Evolutionary conservation across 2,888 invertebrate genomes (phyloP), one percentile per base, ranked within the genome.

Genomic region (Pandemis cinnamomeana): DNA sequence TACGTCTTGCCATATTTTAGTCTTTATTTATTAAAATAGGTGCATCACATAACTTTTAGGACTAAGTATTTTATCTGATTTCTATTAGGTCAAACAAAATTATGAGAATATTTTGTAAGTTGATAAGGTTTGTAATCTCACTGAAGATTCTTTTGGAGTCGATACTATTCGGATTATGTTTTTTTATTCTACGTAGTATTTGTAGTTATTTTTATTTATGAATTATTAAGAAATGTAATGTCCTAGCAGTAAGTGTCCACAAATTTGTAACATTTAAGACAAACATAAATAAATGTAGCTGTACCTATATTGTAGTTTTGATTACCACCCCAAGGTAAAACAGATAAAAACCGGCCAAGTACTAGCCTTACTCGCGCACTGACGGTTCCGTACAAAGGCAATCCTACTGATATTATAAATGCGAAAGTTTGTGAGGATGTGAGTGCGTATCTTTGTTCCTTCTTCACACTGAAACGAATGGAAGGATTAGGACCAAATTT

Each of bases 231-330:
- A 75, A 75, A 66, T 75, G 67, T 76, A 75, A 60, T 73, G 68
- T 75, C 71, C 71, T 77, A 73, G 69, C 71, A 42, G 44, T 75
- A 78, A 80, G 78, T 75, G 77, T 85, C 84, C 85, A 88, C 86
- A 88, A 87, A 86, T 84, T 84, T 87, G 86, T 89, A 89, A 84
- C 83, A 74, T 80, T 66, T 86, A 87, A 85, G 86, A 78, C 83
- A 85, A 85, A 86, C 79, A 77, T 73, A 81, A 83, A 78, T 82
- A 83, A 82, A 74, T 75, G 77, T 80, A 80, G 81, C 75, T 76
- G 78, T 80, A 77, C 63, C 71, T 11, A 62, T 20, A 10, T 53
- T 53, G 48, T 61, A 66, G 41, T 71, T 42, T 70, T 64, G 11
- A 55, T 46, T 58, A 11, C 10, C 27, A 36, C 4, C 27, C 27